phyloP scores from a whole-genome alignment of 1,140 invertebrate genomes.

The Acyrthosiphon pisum region DNA sequence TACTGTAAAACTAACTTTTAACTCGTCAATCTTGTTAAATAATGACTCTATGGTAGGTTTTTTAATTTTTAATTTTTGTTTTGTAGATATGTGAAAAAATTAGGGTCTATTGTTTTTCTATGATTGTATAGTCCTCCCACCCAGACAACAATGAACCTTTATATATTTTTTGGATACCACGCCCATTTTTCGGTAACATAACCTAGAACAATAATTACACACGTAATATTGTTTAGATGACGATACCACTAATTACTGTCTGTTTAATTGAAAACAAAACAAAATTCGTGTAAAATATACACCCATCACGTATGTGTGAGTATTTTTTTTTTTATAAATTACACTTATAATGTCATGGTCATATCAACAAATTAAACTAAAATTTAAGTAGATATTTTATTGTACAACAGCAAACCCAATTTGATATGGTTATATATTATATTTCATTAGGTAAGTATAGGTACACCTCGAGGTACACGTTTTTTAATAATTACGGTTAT shows the following conservation, averaged over 20 bases:
- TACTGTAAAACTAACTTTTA: not conserved
- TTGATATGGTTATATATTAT: not conserved
- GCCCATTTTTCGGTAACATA: conserved; percentile 1
- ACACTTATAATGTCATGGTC: not conserved
- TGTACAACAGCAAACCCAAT: not conserved
- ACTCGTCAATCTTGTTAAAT: not conserved
- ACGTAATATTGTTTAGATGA: not conserved
- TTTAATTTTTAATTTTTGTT: not conserved
- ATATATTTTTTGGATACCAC: not conserved
- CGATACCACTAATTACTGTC: not conserved
- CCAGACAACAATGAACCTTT: not conserved
- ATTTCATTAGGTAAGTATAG: not conserved
- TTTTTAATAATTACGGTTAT: not conserved
- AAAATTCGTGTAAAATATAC: not conserved
- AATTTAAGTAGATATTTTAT: not conserved
- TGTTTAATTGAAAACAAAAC: conserved; percentile 6
- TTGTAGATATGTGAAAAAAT: conserved; percentile 18
- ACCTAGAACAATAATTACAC: conserved; percentile 35
- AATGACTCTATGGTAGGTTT: not conserved
- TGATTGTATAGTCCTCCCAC: not conserved
- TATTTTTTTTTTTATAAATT: not conserved
- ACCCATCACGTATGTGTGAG: not conserved
- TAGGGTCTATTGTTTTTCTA: not conserved
- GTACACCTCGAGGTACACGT: not conserved
- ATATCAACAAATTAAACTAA: not conserved